These are phyloP conservation scores for Zaprionus taronus DNA, from an alignment of 1,140 invertebrate genomes.

Conservation along the genomic window DNA sequence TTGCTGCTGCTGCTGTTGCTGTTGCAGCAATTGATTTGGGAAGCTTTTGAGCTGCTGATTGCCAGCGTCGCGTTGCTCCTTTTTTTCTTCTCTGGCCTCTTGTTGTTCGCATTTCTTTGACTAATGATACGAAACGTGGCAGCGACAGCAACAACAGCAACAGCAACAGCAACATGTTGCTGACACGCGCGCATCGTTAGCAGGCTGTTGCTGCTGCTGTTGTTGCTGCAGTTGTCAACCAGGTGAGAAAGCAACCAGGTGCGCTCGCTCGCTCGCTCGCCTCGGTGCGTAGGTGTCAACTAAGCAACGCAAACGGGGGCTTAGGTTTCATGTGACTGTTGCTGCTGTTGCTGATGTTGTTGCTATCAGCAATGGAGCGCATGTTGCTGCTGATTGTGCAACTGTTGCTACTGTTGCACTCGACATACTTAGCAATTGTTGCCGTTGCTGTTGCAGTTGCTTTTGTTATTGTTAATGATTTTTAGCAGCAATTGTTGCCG, in stretches of 20 bases:
- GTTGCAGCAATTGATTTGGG: constrained; percentile 70
- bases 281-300: constrained; percentile 53
- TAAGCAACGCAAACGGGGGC: constrained; percentile 30
- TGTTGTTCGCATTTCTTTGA: constrained; percentile 61
- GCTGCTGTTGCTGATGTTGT: constrained; percentile 30
- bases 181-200: constrained; percentile 80
- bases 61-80: constrained; percentile 60
- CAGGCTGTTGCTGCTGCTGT: constrained; percentile 27
- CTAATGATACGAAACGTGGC: constrained; percentile 78
- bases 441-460: constrained; percentile 30
- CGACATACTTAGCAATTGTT: constrained; percentile 49
- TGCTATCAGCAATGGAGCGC: constrained; percentile 21
- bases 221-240: constrained; percentile 25
- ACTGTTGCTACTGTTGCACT: constrained; percentile 43
- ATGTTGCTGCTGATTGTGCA: constrained; percentile 47
- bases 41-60: constrained; percentile 69
- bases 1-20: constrained; percentile 44
- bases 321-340: constrained; percentile 25
- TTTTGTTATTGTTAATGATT: constrained; percentile 47
- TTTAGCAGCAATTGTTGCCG: constrained; percentile 21
- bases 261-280: constrained; percentile 24
- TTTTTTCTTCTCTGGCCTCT: constrained; percentile 13
- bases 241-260: constrained; percentile 34
- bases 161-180: constrained; percentile 59
- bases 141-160: constrained; percentile 32